These are phyloP conservation scores for Bolinopsis microptera DNA, from an alignment of 37 sponge, comb jelly and placozoan genomes.

Conservation along the genomic window DNA sequence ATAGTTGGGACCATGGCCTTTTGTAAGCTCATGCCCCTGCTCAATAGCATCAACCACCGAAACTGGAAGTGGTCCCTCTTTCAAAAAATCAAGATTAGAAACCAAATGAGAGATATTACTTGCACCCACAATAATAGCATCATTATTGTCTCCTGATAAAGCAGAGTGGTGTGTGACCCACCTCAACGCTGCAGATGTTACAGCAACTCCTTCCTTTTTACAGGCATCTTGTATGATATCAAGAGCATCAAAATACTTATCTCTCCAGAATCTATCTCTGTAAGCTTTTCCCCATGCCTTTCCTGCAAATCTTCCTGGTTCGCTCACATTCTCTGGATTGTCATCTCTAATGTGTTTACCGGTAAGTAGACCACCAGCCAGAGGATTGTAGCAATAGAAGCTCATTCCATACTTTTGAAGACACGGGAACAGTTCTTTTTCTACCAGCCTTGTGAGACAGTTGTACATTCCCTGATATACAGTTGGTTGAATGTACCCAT, in stretches of 20 bases:
- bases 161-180: slow-evolving; percentile 11
- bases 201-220: not conserved
- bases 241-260: slow-evolving; percentile 27
- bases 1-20: slow-evolving; percentile 77
- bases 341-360: slow-evolving; percentile 71
- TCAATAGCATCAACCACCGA: slow-evolving; percentile 85
- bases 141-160: not conserved
- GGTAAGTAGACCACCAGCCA: slow-evolving; percentile 88
- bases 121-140: not conserved
- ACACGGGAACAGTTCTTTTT: slow-evolving; percentile 84
- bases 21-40: slow-evolving; percentile 80
- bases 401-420: slow-evolving; percentile 79
- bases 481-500: slow-evolving; percentile 85
- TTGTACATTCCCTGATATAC: slow-evolving; percentile 98
- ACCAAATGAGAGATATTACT: not conserved
- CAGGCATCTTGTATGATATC: slow-evolving; percentile 27
- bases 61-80: not conserved
- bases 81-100: not conserved
- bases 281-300: not conserved
- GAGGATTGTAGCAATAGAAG: slow-evolving; percentile 95
- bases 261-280: slow-evolving; percentile 33
- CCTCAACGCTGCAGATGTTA: not conserved
- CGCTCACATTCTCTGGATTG: not conserved
- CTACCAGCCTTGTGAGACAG: slow-evolving; percentile 76
- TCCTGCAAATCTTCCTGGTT: slow-evolving; percentile 16